Percentiles rank a stretch among this genome's conserved stretches.
These are phyloP conservation scores for Neuroscelio doddi DNA, from an alignment of 2,888 invertebrate species.

Conservation along the genomic window DNA sequence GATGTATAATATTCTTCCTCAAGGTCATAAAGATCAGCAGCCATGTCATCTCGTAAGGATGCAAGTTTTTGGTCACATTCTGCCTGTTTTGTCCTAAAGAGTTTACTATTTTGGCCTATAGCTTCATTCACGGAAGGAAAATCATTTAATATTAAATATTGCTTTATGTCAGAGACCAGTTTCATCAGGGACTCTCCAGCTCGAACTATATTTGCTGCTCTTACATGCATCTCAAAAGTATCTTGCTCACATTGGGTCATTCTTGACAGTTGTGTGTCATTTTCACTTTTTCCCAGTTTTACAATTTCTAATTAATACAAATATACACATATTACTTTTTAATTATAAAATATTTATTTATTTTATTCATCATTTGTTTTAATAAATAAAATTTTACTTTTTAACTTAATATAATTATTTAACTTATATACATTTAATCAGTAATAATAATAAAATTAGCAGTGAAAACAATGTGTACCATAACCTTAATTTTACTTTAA, in stretches of 20 bases:
- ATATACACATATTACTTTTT: too few relatives aligned
- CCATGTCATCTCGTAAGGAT: slow-evolving; percentile 94
- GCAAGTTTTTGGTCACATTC: slow-evolving; percentile 95
- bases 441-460: too few relatives aligned
- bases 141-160: slow-evolving; percentile 97
- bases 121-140: slow-evolving; percentile 98
- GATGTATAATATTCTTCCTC: slow-evolving; percentile 95
- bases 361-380: too few relatives aligned
- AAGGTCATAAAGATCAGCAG: slow-evolving; percentile 91
- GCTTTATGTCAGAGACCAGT: slow-evolving; percentile 97
- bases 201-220: slow-evolving; percentile 96
- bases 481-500: too few relatives aligned
- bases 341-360: too few relatives aligned
- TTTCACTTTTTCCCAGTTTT: slow-evolving; percentile 90
- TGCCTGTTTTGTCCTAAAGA: slow-evolving; percentile 91
- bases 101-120: slow-evolving; percentile 92
- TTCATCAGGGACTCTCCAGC: slow-evolving; percentile 98
- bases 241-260: slow-evolving; percentile 96
- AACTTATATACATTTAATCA: too few relatives aligned
- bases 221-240: slow-evolving; percentile 96
- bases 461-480: too few relatives aligned
- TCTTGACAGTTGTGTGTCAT: slow-evolving; percentile 90
- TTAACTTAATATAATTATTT: too few relatives aligned
- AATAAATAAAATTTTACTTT: slow-evolving; percentile 3
- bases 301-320: slow-evolving; percentile 82